These are phyloP conservation scores for sheep (Ovis aries) DNA, from an alignment of 2,113 vertebrate genomes.

Conservation along the genomic window DNA sequence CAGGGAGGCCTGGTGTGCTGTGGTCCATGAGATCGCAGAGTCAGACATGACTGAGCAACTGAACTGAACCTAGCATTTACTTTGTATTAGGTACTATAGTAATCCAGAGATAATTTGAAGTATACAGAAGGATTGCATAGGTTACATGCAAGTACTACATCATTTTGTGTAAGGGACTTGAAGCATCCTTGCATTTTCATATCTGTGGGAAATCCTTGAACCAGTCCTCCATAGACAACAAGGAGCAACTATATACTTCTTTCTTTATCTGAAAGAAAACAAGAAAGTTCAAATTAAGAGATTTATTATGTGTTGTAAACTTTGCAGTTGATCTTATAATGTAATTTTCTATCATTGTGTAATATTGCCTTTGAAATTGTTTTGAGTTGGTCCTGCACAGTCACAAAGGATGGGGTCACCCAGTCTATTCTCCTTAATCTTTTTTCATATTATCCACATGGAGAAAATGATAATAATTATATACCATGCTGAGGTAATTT, in stretches of 20 bases:
- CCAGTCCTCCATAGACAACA: not conserved
- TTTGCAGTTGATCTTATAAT: not conserved
- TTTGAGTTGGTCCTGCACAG: not conserved
- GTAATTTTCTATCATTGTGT: not conserved
- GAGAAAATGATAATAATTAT: not conserved
- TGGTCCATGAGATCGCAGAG: not conserved
- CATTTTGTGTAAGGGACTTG: not conserved
- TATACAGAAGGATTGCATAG: not conserved
- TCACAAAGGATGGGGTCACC: not conserved
- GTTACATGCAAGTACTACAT: not conserved
- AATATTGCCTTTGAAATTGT: not conserved
- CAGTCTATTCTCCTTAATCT: not conserved
- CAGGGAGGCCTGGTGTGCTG: not conserved
- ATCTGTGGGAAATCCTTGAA: not conserved
- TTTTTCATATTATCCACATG: not conserved
- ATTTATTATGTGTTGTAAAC: not conserved
- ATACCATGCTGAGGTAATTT: not conserved
- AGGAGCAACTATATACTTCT: not conserved
- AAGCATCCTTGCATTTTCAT: not conserved
- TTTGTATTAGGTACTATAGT: not conserved
- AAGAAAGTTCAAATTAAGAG: not conserved
- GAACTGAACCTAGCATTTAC: not conserved
- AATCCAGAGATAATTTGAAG: not conserved
- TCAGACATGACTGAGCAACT: not conserved
- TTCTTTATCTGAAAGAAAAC: no score